These are phyloP conservation scores for Neomicropteryx cornuta DNA, from an alignment of 1,140 invertebrate species.

Conservation along the genomic window DNA sequence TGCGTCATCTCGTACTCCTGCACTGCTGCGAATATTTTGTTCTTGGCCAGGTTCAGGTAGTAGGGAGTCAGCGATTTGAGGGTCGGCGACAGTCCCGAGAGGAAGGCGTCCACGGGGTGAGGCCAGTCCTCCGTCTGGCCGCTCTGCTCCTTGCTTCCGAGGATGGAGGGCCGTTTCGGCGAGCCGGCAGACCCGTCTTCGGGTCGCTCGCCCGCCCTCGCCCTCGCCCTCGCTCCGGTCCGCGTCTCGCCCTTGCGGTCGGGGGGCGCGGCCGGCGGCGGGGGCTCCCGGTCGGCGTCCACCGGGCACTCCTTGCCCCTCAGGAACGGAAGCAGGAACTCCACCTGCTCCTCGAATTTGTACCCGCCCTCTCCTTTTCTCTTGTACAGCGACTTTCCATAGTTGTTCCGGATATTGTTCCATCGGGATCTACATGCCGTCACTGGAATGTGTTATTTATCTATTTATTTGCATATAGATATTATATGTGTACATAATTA, in stretches of 20 bases:
- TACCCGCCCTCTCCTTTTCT: constrained; percentile 1
- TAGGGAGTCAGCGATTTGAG: constrained; percentile 12
- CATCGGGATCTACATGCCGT: constrained; percentile 3
- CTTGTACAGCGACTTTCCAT: constrained; percentile 4
- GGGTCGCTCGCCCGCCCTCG: too few species aligned
- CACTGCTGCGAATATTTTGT: constrained; percentile 12
- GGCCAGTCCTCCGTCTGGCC: too few species aligned
- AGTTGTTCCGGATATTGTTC: constrained; percentile 8
- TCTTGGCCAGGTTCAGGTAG: constrained; percentile 14
- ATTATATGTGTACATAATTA: too few species aligned
- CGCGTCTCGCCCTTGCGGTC: too few species aligned
- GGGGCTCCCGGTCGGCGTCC: background rate
- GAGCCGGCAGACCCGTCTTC: too few species aligned
- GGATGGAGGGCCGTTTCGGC: too few species aligned
- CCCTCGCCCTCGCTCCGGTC: too few species aligned
- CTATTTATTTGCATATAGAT: too few species aligned
- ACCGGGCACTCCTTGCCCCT: background rate
- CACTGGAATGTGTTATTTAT: too few species aligned
- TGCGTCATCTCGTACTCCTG: constrained; percentile 15
- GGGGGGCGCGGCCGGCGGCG: too few species aligned
- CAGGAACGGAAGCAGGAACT: constrained; percentile 3
- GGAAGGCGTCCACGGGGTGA: constrained; percentile 14
- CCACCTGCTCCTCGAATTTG: constrained; percentile 1
- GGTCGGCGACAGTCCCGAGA: constrained; percentile 10
- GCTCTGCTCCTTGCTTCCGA: too few species aligned